Evolutionary conservation across 2,797 vertebrate genomes (phyloP).

Genomic region (Zalophus californianus): DNA sequence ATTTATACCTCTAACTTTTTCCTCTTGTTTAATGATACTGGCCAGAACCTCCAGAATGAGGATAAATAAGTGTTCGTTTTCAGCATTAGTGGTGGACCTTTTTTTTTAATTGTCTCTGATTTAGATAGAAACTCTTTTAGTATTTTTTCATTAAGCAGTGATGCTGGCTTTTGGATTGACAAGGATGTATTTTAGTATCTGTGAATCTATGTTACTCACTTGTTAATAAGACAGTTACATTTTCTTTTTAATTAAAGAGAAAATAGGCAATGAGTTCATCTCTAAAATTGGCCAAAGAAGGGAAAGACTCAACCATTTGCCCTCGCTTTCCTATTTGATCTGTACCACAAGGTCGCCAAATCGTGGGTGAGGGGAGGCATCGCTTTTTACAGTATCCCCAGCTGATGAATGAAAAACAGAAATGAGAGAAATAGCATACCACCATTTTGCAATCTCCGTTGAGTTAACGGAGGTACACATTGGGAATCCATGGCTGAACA

Average conservation of each 20-base stretch:
- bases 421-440: not conserved
- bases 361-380: not conserved
- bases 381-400: not conserved
- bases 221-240: not conserved
- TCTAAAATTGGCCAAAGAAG: not conserved
- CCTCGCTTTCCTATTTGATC: not conserved
- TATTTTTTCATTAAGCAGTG: not conserved
- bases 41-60: not conserved
- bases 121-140: not conserved
- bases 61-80: not conserved
- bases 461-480: not conserved
- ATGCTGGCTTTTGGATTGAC: not conserved
- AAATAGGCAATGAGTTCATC: not conserved
- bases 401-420: not conserved
- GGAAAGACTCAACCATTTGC: not conserved
- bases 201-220: not conserved
- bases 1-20: not conserved
- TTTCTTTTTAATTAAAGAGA: not conserved
- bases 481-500: not conserved
- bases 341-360: not conserved
- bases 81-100: not conserved
- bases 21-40: not conserved
- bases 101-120: not conserved
- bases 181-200: not conserved
- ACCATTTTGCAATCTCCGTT: not conserved